phyloP scores from a whole-genome alignment of 2,888 invertebrate species.

The Himalopsyche kuldschensis region DNA sequence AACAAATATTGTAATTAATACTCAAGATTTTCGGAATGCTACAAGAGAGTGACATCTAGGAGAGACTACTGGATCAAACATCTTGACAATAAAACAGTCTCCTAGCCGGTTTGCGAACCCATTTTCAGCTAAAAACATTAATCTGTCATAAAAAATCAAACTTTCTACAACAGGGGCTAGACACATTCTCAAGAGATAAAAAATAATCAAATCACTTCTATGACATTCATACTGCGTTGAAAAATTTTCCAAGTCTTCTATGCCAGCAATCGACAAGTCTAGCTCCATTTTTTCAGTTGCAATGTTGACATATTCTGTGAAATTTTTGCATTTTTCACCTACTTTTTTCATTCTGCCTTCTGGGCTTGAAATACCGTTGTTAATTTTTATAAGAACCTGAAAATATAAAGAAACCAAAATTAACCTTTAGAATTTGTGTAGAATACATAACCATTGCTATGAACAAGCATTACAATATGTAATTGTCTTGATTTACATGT shows the following conservation, averaged over 20 bases:
- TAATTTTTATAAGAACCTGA: conserved; percentile 52
- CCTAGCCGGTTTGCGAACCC: conserved; percentile 52
- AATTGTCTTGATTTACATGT: too few species aligned
- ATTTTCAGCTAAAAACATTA: conserved; percentile 73
- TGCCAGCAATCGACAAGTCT: conserved; percentile 51
- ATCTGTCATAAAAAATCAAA: conserved; percentile 79
- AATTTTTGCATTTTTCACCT: conserved; percentile 63
- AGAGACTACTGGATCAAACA: conserved; percentile 84
- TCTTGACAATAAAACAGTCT: conserved; percentile 67
- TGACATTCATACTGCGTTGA: conserved; percentile 49
- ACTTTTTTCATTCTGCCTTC: conserved; percentile 65
- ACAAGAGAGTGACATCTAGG: conserved; percentile 81
- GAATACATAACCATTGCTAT: too few species aligned
- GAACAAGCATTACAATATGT: too few species aligned
- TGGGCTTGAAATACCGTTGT: conserved; percentile 44
- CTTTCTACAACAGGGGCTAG: conserved; percentile 81
- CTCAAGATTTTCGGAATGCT: conserved; percentile 46
- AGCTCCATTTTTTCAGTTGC: conserved; percentile 67
- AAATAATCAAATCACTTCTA: conserved; percentile 67
- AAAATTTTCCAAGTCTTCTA: conserved; percentile 50
- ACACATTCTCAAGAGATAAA: conserved; percentile 75
- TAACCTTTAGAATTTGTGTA: too few species aligned
- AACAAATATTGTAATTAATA: too few species aligned
- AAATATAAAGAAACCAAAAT: conserved; percentile 12
- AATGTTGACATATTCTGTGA: conserved; percentile 70